phyloP scores from a whole-genome alignment of 2,113 vertebrate genomes.

The Otolemur garnettii region DNA sequence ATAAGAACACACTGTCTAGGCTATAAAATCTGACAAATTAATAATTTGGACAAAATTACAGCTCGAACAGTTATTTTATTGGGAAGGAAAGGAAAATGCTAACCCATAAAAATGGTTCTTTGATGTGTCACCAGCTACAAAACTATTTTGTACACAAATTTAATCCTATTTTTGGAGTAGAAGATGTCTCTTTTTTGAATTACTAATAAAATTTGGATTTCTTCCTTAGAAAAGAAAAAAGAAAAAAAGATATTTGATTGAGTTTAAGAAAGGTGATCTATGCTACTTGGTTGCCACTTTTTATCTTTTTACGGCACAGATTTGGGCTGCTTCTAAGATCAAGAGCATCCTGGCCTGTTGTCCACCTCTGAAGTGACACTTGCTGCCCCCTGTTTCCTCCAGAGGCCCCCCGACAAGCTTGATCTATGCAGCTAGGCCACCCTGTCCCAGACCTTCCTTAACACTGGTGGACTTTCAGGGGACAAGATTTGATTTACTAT shows the following conservation, averaged over 20 bases:
- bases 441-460: background rate
- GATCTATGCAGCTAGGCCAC: background rate
- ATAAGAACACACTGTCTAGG: background rate
- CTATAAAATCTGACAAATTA: constrained; percentile 20
- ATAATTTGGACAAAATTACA: constrained; percentile 5
- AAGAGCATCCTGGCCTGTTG: background rate
- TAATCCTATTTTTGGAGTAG: background rate
- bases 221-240: background rate
- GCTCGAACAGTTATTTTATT: constrained; percentile 25
- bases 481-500: background rate
- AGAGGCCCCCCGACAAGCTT: background rate
- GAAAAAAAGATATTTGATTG: background rate
- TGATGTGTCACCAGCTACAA: background rate
- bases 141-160: background rate
- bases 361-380: background rate
- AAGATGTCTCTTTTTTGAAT: background rate
- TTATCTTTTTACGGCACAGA: background rate
- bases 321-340: background rate
- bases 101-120: background rate
- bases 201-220: background rate
- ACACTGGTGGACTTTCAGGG: background rate
- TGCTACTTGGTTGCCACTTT: background rate
- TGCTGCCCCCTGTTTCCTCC: background rate
- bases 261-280: background rate
- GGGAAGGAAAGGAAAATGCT: constrained; percentile 8